These are phyloP conservation scores for Hyalella azteca DNA, from an alignment of 2,888 invertebrate species.

Conservation along the genomic window DNA sequence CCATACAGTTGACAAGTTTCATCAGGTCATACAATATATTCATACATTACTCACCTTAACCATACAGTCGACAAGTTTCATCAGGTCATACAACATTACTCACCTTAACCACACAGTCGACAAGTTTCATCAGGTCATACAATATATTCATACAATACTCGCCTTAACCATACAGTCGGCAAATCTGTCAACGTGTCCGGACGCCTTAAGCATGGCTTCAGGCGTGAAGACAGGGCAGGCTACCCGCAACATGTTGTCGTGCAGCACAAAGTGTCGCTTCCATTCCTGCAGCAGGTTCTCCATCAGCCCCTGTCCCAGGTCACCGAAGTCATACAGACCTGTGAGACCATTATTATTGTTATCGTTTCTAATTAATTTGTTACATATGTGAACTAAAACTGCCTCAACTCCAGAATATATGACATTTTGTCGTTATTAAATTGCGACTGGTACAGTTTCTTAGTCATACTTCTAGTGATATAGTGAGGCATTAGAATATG, in stretches of 20 bases:
- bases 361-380: background rate
- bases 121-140: conserved; percentile 72
- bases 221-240: conserved; percentile 98
- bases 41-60: background rate
- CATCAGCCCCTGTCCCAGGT: conserved; percentile 98
- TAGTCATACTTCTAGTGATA: background rate
- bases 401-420: background rate
- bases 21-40: background rate
- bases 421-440: background rate
- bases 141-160: no score
- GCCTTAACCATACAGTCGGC: conserved; percentile 99
- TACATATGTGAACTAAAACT: background rate
- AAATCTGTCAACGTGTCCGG: conserved; percentile 98
- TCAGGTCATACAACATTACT: background rate
- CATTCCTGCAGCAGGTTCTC: conserved; percentile 90
- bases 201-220: conserved; percentile 94
- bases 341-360: conserved; percentile 58
- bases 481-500: background rate
- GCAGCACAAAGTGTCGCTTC: conserved; percentile 94
- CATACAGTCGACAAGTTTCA: background rate
- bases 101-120: conserved; percentile 95
- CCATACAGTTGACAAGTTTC: background rate
- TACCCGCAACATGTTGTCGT: conserved; percentile 98
- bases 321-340: conserved; percentile 97
- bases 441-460: background rate